A percentile compares a stretch with the other conserved stretches of the same genome.
These are phyloP conservation scores for Ceyx cyanopectus DNA, from an alignment of 2,113 vertebrate species.

Conservation along the genomic window DNA sequence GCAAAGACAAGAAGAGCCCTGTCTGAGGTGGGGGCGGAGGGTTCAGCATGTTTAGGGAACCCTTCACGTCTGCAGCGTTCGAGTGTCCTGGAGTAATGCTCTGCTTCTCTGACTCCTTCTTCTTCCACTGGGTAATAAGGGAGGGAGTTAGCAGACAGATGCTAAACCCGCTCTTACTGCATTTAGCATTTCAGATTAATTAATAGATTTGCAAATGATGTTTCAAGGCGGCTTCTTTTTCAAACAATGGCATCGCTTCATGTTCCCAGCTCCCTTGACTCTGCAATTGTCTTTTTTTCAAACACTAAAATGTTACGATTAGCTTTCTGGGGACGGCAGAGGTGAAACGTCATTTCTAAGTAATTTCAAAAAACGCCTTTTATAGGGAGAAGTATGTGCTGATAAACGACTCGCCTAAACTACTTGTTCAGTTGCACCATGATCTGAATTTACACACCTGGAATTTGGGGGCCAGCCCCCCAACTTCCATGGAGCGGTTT, in stretches of 20 bases:
- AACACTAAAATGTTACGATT: background rate
- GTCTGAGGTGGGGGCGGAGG: background rate
- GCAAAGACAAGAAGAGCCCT: background rate
- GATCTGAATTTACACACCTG: background rate
- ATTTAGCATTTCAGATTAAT: conserved; percentile 68
- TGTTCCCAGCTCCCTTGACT: conserved; percentile 60
- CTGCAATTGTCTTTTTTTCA: conserved; percentile 18
- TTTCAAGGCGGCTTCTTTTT: conserved; percentile 62
- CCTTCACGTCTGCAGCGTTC: background rate
- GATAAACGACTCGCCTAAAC: background rate
- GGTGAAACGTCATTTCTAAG: conserved; percentile 1
- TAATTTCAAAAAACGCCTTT: background rate
- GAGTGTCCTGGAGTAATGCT: conserved; percentile 35
- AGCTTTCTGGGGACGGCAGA: background rate
- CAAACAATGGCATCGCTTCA: conserved; percentile 72
- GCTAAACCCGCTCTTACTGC: conserved; percentile 48
- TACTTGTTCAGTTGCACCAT: background rate
- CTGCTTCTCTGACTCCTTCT: background rate
- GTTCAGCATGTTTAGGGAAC: conserved; percentile 25
- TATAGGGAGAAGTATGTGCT: background rate
- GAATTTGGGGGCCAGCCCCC: background rate
- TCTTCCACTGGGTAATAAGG: conserved; percentile 51
- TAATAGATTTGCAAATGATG: conserved; percentile 70
- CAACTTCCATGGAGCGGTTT: background rate
- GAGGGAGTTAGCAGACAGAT: conserved; percentile 69